Conservation (phyloP, 2,113 vertebrate species). For the Penelope pileata region DNA sequence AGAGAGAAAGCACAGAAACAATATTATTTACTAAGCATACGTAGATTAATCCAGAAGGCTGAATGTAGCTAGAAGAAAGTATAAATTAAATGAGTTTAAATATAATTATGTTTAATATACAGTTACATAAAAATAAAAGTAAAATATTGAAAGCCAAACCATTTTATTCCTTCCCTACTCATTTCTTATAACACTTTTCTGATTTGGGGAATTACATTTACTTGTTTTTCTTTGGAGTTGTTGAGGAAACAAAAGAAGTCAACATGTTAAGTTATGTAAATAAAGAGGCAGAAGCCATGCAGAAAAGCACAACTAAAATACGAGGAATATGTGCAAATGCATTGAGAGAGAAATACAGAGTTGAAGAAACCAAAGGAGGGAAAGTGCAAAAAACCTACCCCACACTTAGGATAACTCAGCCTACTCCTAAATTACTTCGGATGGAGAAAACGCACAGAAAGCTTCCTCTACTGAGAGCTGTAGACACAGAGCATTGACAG, state of each 20-base stretch:
- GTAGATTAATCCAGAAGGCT: background rate
- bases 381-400: background rate
- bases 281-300: background rate
- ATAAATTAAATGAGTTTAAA: background rate
- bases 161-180: background rate
- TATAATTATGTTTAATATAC: background rate
- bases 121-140: background rate
- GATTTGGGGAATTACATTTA: background rate
- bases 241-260: background rate
- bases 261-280: background rate
- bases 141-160: background rate
- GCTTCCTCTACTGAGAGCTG: background rate
- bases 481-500: background rate
- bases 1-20: background rate
- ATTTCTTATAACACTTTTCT: background rate
- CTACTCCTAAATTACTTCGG: background rate
- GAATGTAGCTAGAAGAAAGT: background rate
- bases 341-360: background rate
- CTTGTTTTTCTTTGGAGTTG: background rate
- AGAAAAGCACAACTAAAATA: background rate
- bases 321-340: background rate
- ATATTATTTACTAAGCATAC: background rate
- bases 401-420: background rate
- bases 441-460: background rate
- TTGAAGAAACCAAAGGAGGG: background rate